phyloP scores from a whole-genome alignment of 2,888 invertebrate species.

The Pseudococcus jackbeardsleyi region DNA sequence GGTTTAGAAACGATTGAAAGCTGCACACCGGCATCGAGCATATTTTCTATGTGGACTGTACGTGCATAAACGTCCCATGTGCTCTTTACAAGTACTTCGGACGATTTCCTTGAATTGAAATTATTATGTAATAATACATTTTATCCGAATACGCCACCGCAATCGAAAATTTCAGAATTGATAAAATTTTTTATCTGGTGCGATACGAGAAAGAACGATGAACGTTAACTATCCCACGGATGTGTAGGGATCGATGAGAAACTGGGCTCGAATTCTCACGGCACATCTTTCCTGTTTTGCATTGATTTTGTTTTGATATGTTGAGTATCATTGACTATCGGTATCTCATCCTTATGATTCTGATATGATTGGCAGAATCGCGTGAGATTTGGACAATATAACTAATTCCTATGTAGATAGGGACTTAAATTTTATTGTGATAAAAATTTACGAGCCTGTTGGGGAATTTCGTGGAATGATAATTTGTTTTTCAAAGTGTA shows the following conservation, averaged over 20 bases:
- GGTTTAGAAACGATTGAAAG: conserved; percentile 22
- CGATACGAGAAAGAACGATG: background rate
- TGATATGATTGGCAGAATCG: background rate
- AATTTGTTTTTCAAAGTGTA: no score
- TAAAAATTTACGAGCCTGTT: no score
- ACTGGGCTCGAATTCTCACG: background rate
- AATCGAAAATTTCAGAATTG: background rate
- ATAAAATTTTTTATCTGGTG: conserved; percentile 24
- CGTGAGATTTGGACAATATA: background rate
- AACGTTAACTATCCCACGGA: conserved; percentile 21
- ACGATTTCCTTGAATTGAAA: background rate
- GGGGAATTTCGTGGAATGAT: no score
- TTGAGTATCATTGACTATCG: background rate
- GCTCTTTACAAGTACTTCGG: background rate
- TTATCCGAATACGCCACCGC: background rate
- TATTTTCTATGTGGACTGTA: background rate
- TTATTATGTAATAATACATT: background rate
- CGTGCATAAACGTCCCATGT: conserved; percentile 1
- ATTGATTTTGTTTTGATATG: background rate
- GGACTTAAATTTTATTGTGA: no score
- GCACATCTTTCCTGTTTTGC: conserved; percentile 27
- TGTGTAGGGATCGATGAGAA: background rate
- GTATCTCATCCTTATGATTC: background rate
- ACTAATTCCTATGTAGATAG: background rate
- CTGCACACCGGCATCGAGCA: conserved; percentile 12